These are phyloP conservation scores for Hypsibius dujardini DNA, from an alignment of 1,140 invertebrate genomes.

Conservation along the genomic window DNA sequence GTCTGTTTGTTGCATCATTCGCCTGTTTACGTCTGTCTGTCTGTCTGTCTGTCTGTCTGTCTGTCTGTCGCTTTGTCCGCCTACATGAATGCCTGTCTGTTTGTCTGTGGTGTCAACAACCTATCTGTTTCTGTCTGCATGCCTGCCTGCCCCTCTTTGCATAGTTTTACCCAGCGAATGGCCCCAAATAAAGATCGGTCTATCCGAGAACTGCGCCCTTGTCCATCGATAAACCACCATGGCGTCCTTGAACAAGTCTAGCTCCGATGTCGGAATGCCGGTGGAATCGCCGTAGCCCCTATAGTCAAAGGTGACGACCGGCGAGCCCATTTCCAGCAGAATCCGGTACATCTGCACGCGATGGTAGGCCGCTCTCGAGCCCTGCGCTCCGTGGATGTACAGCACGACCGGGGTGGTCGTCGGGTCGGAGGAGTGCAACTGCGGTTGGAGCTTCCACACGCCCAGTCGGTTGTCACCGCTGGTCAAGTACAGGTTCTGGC, in stretches of 20 bases:
- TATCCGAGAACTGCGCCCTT: constrained; percentile 35
- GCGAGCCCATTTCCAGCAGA: not conserved
- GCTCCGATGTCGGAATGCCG: not conserved
- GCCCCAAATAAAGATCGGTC: constrained; percentile 62
- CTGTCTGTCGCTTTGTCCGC: too few species aligned
- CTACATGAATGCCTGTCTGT: too few species aligned
- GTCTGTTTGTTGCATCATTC: too few species aligned
- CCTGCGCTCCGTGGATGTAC: constrained; percentile 76
- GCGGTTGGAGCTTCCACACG: not conserved
- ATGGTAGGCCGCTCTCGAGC: constrained; percentile 48
- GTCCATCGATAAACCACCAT: constrained; percentile 60
- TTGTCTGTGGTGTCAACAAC: too few species aligned
- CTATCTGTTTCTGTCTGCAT: too few species aligned
- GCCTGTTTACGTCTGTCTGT: too few species aligned
- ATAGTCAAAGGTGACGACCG: not conserved
- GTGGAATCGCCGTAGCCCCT: not conserved
- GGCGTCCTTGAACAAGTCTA: constrained; percentile 44
- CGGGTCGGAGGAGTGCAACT: not conserved
- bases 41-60: too few species aligned
- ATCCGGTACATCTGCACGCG: constrained; percentile 1
- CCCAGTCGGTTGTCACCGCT: not conserved
- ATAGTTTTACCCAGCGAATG: constrained; percentile 56
- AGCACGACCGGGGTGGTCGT: constrained; percentile 43
- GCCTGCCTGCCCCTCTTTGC: too few species aligned
- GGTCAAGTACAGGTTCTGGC: not conserved